Conservation (phyloP, 2,888 invertebrate species). For the Baronia brevicornis region DNA sequence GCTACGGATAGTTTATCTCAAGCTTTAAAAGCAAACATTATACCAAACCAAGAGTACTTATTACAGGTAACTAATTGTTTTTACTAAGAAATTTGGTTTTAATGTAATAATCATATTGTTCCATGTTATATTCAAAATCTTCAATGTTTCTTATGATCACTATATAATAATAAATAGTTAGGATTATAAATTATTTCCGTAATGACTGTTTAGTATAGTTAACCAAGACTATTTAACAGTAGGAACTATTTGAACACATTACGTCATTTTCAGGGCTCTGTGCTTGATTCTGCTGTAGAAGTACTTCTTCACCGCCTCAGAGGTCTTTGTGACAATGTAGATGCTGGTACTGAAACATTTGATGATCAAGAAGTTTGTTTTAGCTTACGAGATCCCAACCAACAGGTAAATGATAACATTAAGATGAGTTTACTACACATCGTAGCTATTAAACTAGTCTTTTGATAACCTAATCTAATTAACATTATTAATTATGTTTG, state of each 20-base stretch:
- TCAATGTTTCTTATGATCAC: too few relatives aligned
- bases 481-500: too few relatives aligned
- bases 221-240: too few relatives aligned
- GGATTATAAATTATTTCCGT: too few relatives aligned
- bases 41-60: constrained; percentile 95
- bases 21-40: constrained; percentile 88
- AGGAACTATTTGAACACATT: too few relatives aligned
- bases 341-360: constrained; percentile 92
- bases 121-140: too few relatives aligned
- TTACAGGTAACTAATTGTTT: constrained; percentile 60
- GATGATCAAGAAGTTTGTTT: constrained; percentile 96
- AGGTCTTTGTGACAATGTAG: constrained; percentile 95
- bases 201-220: too few relatives aligned
- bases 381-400: constrained; percentile 81
- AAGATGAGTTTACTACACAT: too few relatives aligned
- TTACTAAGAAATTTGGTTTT: constrained; percentile 1
- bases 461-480: not conserved
- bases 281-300: constrained; percentile 92
- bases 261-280: constrained; percentile 87
- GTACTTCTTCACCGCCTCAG: constrained; percentile 91
- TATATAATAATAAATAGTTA: too few relatives aligned
- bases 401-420: too few relatives aligned
- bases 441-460: too few relatives aligned
- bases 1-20: constrained; percentile 86
- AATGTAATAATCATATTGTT: constrained; percentile 1